These are phyloP conservation scores for Bombycilla garrulus DNA, from an alignment of 2,113 vertebrate species.

Conservation along the genomic window DNA sequence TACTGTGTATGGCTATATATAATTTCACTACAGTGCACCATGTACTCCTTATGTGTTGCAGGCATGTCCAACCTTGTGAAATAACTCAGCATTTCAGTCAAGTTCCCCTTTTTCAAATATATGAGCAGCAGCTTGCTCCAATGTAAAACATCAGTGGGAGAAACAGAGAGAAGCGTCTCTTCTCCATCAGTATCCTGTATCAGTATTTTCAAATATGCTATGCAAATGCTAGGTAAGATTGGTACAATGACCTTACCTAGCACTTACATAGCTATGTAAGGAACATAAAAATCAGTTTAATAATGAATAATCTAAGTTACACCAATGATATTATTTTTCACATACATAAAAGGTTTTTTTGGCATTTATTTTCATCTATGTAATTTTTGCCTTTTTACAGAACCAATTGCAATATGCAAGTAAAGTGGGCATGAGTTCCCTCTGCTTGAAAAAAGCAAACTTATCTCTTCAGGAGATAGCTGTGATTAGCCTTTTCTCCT, in stretches of 20 bases:
- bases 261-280: not conserved
- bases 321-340: not conserved
- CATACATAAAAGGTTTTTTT: not conserved
- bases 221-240: not conserved
- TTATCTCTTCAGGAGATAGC: not conserved
- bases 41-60: not conserved
- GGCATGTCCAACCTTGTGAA: not conserved
- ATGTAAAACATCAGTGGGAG: not conserved
- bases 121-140: not conserved
- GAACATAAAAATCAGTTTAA: not conserved
- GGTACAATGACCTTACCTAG: not conserved
- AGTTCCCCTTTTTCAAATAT: not conserved
- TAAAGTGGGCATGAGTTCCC: not conserved
- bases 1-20: not conserved
- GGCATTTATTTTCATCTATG: not conserved
- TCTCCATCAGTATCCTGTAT: not conserved
- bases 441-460: not conserved
- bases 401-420: not conserved
- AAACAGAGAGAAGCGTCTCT: not conserved
- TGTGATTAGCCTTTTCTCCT: not conserved
- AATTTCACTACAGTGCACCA: rapidly evolving
- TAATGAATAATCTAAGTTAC: not conserved
- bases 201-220: not conserved
- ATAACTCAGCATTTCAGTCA: not conserved
- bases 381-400: not conserved